Evolutionary conservation across 2,797 vertebrate species (phyloP), one percentile per base, ranked within the genome.

Genomic region (Aulostomus chinensis): DNA sequence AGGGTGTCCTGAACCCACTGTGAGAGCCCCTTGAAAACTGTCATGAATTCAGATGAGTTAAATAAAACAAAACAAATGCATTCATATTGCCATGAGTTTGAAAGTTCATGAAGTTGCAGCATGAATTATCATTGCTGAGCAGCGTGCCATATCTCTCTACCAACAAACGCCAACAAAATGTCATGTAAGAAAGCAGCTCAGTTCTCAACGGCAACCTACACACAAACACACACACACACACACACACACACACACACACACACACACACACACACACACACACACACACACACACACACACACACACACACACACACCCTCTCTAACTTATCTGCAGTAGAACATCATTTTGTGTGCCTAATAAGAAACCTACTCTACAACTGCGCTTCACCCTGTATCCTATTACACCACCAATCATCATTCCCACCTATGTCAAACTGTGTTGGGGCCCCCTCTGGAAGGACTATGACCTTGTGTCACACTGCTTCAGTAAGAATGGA

Each of bases 391-490:
- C 51, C 68, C 72, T 78, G 57, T 78, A 61, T 71, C 63, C 79
- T 38, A 76, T 82, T 78, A 83, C 63, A 52, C 40, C 0, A 31
- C 73, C 78, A 82, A 80, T 86, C 80, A 82, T 72, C 69, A 34
- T 56, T 51, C 50, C 38, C 51, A 24, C 32, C 45, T 36, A 37
- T 76, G 84, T 80, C 82, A 83, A 67, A 83, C 74, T 69, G 69
- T 81, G 73, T 67, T 56, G 58, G 52, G 52, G 73, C 81, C 54
- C 73, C 46, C 53, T 56, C n/a, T 38, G 63, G 66, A 57, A 52
- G 76, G 72, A 67, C 73, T 75, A 47, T 80, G 65, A 84, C 82
- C 80, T 73, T 41, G 62, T 75, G 79, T 84, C 78, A 77, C 48
- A 64, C 52, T 52, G 13, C 63, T 68, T 58, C 75, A 71, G 65